Base-by-base conservation (phyloP, 2,113 vertebrate genomes). In the Ophiodon elongatus region DNA sequence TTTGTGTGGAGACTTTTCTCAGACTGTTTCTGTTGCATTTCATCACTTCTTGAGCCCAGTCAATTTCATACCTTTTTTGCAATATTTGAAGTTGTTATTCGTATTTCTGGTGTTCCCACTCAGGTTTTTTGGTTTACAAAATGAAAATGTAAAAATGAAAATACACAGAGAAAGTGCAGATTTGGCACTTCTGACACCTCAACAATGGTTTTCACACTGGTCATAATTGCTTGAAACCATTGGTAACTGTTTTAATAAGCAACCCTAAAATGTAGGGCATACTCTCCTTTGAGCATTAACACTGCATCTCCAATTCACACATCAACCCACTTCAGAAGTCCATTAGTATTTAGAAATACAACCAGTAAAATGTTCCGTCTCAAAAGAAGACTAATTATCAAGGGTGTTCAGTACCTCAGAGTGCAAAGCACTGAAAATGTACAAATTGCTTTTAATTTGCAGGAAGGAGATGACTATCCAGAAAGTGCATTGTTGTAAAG, bases 361-460 rank as follows among this genome's bases (percentile, higher is more conserved):
- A 33, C 27, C 35, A 70, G 60, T 21, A 25, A 64, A 73, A 64
- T 25, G 14, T 50, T 79, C 25, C n/a, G 15, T 79, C 47, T 52
- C 43, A 56, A 71, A 57, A 31, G 62, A 43, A 81, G 54, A 73
- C 25, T 69, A 79, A 47, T 73, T 67, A 62, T 86, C 74, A 73
- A 76, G 65, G 73, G 21, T 27, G 10, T 73, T 69, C 15, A 33
- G 17, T 23, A 17, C 35, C 41, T 64, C 37, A 10, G 43, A 82
- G 85, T 65, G 60, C 70, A 50, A 33, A 68, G 27, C 45, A 37
- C 62, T 39, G 83, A 76, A 56, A 79, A 73, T 43, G 23, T 43
- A 29, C 43, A 74, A 19, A n/a, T 52, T 69, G 70, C 59, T 56
- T 19, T 86, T 89, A 79, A 91, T 82, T 85, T 79, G 83, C 81